Evolutionary conservation across 2,797 vertebrate species (phyloP).

Genomic region (Ptychobarbus kaznakovi): DNA sequence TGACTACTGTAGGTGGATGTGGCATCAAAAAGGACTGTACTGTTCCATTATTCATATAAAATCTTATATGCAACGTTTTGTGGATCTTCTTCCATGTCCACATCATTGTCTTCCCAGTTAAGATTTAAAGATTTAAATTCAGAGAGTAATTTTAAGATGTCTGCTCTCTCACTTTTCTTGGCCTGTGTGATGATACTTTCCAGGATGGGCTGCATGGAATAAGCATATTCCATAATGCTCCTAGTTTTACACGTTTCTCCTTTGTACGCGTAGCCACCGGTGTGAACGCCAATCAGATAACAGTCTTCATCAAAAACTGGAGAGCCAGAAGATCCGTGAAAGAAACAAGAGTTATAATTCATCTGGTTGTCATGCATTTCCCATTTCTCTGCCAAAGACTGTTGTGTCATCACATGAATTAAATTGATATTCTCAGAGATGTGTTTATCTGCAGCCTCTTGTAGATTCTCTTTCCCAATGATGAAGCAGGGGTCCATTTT

Average conservation of each 20-base stretch:
- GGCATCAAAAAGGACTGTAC: no score
- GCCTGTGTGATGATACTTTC: slow-evolving; percentile 22
- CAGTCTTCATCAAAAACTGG: slow-evolving; percentile 48
- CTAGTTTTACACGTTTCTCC: neutral
- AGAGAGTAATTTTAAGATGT: slow-evolving; percentile 20
- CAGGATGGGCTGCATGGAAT: slow-evolving; percentile 50
- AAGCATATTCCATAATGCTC: slow-evolving; percentile 54
- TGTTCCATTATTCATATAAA: neutral
- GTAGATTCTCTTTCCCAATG: neutral
- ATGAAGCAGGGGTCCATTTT: slow-evolving; percentile 46
- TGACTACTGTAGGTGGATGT: neutral
- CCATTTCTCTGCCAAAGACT: slow-evolving; percentile 2
- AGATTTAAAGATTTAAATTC: neutral
- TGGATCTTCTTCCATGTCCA: neutral
- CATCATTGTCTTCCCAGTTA: neutral
- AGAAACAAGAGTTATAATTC: slow-evolving; percentile 67
- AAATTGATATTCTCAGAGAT: neutral
- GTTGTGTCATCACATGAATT: slow-evolving; percentile 42
- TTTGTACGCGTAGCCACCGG: slow-evolving; percentile 33
- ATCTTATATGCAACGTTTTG: neutral
- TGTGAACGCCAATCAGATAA: slow-evolving; percentile 65
- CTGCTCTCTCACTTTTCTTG: neutral
- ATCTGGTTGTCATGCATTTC: neutral
- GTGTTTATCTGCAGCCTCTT: neutral
- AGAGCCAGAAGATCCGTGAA: slow-evolving; percentile 62